These are phyloP conservation scores for Ophion costatus DNA, from an alignment of 2,888 invertebrate species.

Conservation along the genomic window DNA sequence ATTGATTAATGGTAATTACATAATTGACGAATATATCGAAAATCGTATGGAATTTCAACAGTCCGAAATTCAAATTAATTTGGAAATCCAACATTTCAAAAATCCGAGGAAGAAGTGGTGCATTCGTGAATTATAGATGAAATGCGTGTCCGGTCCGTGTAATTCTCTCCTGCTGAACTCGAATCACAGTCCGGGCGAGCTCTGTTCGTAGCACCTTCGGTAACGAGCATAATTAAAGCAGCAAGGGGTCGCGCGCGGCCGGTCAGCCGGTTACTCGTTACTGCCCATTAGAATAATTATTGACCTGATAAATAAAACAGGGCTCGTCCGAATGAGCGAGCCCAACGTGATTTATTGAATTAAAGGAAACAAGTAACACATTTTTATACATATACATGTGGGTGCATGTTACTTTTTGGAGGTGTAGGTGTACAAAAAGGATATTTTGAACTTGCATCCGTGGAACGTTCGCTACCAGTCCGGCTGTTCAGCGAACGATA, in stretches of 20 bases:
- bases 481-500: not conserved
- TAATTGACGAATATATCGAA: too few relatives aligned
- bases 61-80: not conserved
- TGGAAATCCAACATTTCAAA: not conserved
- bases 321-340: not conserved
- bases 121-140: not conserved
- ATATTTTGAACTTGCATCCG: not conserved
- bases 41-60: not conserved
- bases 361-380: not conserved
- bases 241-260: not conserved
- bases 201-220: constrained; percentile 46
- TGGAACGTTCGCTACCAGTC: not conserved
- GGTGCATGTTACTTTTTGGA: not conserved
- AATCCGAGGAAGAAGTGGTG: not conserved
- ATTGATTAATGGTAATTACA: not conserved
- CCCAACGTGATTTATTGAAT: constrained; percentile 1
- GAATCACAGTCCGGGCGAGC: constrained; percentile 1
- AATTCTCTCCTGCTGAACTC: constrained; percentile 21
- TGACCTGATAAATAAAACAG: constrained; percentile 37
- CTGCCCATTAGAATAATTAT: constrained; percentile 59
- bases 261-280: constrained; percentile 43
- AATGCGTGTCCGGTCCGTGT: not conserved
- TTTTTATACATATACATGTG: not conserved
- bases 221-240: constrained; percentile 48
- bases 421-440: not conserved